Percentiles rank a stretch among this genome's conserved stretches.
Conservation (phyloP, 1,140 invertebrate species). For the Leguminivora glycinivorella region DNA sequence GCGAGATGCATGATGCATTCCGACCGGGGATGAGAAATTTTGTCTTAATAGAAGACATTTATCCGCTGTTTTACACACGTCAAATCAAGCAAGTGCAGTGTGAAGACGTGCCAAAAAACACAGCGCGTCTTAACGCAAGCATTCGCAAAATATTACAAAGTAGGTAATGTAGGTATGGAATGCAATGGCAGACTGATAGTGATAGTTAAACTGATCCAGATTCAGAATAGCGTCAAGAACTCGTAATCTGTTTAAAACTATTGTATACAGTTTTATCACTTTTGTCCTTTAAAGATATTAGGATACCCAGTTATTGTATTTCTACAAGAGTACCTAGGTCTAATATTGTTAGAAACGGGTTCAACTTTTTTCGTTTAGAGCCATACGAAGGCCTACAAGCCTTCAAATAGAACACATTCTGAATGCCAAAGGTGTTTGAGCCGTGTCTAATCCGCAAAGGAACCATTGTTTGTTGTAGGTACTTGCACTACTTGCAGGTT, state of each 20-base stretch:
- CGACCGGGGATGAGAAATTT: not conserved
- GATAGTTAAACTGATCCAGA: too few species aligned
- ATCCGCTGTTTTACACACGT: not conserved
- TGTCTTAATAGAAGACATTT: not conserved
- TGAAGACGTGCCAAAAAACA: too few species aligned
- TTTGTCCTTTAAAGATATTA: too few species aligned
- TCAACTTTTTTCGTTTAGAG: too few species aligned
- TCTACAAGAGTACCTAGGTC: not conserved
- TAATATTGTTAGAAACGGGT: not conserved
- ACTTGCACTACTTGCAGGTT: not conserved
- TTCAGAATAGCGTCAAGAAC: not conserved
- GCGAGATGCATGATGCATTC: conserved; percentile 1
- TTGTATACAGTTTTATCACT: too few species aligned
- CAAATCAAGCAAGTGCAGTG: too few species aligned
- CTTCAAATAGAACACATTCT: not conserved
- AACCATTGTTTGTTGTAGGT: conserved; percentile 2
- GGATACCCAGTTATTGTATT: not conserved
- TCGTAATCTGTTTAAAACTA: not conserved
- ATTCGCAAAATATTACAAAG: too few species aligned
- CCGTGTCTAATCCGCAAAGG: conserved; percentile 16
- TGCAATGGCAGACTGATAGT: too few species aligned
- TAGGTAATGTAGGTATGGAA: too few species aligned
- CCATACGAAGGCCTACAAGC: not conserved
- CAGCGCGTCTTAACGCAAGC: too few species aligned
- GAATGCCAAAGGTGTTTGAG: not conserved